These are phyloP conservation scores for Burhinus bistriatus DNA, from an alignment of 2,113 vertebrate genomes.

Conservation along the genomic window DNA sequence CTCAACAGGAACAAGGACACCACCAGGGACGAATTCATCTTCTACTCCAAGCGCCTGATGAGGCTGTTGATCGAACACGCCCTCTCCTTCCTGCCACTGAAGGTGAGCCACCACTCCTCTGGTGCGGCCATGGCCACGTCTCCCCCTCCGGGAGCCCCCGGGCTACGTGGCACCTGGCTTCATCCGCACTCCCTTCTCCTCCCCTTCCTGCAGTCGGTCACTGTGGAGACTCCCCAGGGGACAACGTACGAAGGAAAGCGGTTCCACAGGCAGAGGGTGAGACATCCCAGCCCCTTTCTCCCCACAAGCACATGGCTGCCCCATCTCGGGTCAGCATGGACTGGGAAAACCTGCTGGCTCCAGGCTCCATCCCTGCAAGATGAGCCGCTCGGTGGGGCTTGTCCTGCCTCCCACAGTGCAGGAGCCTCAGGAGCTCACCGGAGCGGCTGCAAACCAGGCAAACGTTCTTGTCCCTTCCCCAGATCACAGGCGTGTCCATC, in stretches of 20 bases:
- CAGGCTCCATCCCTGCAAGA: fast-evolving
- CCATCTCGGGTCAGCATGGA: fast-evolving
- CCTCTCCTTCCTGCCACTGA: slow-evolving; percentile 87
- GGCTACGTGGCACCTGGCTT: fast-evolving
- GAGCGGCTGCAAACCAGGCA: neutral
- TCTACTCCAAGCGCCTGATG: slow-evolving; percentile 94
- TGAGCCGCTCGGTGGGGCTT: fast-evolving
- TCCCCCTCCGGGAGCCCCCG: neutral
- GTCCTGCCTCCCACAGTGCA: fast-evolving
- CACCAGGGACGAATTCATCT: slow-evolving; percentile 89
- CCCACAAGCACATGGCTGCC: fast-evolving
- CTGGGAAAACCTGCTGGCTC: neutral
- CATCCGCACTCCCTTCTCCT: fast-evolving
- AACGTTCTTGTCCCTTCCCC: neutral
- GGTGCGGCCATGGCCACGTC: fast-evolving
- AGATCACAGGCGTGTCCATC: slow-evolving; percentile 90
- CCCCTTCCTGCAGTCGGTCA: slow-evolving; percentile 74
- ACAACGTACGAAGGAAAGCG: slow-evolving; percentile 82
- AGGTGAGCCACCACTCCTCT: slow-evolving; percentile 51
- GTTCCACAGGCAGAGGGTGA: slow-evolving; percentile 85
- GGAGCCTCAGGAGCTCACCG: neutral
- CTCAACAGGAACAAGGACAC: slow-evolving; percentile 87
- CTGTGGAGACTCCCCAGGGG: slow-evolving; percentile 88
- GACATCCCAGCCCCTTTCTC: neutral
- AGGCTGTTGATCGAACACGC: slow-evolving; percentile 88